These are phyloP conservation scores for Sericinus montela DNA, from an alignment of 2,888 invertebrate species.

Conservation along the genomic window DNA sequence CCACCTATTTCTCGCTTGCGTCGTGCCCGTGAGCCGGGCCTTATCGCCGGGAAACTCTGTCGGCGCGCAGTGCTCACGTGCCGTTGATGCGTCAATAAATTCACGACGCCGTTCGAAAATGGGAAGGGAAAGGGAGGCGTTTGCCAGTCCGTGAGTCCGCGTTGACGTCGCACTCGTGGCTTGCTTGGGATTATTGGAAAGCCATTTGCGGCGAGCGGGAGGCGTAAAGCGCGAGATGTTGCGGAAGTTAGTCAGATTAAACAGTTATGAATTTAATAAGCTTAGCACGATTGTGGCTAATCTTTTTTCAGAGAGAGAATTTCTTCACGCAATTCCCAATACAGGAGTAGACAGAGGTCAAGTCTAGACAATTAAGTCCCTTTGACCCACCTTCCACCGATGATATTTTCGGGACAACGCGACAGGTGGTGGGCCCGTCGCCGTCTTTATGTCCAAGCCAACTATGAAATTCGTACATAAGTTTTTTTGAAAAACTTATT, in stretches of 20 bases:
- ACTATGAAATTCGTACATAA: too few relatives aligned
- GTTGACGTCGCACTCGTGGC: constrained; percentile 31
- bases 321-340: too few relatives aligned
- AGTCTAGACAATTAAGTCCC: too few relatives aligned
- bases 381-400: too few relatives aligned
- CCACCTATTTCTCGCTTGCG: not conserved
- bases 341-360: too few relatives aligned
- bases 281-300: too few relatives aligned
- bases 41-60: constrained; percentile 1
- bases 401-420: too few relatives aligned
- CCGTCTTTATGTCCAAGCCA: too few relatives aligned
- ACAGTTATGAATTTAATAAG: too few relatives aligned
- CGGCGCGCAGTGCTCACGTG: constrained; percentile 7
- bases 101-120: not conserved
- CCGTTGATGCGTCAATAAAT: constrained; percentile 17
- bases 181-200: constrained; percentile 50
- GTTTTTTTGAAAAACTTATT: too few relatives aligned
- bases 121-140: constrained; percentile 9
- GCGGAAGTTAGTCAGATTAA: constrained; percentile 5
- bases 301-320: too few relatives aligned
- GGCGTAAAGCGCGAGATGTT: not conserved
- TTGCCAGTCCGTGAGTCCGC: constrained; percentile 24
- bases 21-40: not conserved
- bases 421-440: too few relatives aligned
- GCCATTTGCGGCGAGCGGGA: constrained; percentile 42